Evolutionary conservation across 1,140 invertebrate species (phyloP), one percentile per base, ranked within the genome.

Genomic region (Pseudomyrmex cubaensis): DNA sequence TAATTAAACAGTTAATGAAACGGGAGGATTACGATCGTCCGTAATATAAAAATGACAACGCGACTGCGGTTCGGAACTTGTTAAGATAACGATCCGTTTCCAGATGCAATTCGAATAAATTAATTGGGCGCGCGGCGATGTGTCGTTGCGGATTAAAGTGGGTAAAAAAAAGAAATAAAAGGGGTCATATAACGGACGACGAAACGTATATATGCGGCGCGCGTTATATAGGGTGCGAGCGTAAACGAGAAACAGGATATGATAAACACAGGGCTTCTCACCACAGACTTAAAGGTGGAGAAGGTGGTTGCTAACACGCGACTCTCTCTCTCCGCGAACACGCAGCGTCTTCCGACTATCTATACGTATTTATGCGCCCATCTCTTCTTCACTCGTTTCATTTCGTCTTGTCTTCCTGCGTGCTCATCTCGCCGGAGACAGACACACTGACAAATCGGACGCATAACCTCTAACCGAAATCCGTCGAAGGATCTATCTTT

Each of bases 271-370:
- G 90, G 92, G 92, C 92, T 93, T 93, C 93, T 91, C 86, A 89
- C 92, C 92, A 88, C 92, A 93, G 93, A 93, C 92, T 93, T 93
- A 90, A n/a, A 89, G 90, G 88, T 48, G 85, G 85, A 89, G 86
- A 86, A 72, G 90, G 82, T 90, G 89, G 84, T 44, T 62, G 84
- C 83, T 73, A 85, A 88, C 90, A 91, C 91, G 89, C 89, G 89
- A 91, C 89, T 76, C 35, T 35, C 78, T 35, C 89, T 75, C 78
- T 25, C 78, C 77, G 52, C 82, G 66, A 62, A 76, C 69, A 83
- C 35, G 66, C 86, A 46, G 54, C 83, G 25, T 87, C 63, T 61
- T 67, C 66, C 85, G 80, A 77, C 62, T 54, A 3, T 62, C 54
- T 59, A 12, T 59, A 12, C 35, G 12, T 50, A 35, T 35, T 35